phyloP scores from a whole-genome alignment of 2,888 invertebrate genomes.

The Phrixothrix hirtus region DNA sequence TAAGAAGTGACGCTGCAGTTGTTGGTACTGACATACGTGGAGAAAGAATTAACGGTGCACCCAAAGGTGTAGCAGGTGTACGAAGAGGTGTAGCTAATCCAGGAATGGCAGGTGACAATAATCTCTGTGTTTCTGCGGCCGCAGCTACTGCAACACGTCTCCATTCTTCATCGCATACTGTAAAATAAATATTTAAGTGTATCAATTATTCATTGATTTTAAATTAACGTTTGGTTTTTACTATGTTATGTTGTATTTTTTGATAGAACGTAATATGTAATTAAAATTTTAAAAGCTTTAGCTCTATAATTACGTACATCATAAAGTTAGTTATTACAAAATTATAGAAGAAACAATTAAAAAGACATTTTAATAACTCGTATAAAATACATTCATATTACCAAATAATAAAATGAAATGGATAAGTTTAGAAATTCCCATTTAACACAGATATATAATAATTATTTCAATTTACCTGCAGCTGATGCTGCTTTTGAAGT shows the following conservation, averaged over 20 bases:
- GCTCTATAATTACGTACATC: too few relatives aligned
- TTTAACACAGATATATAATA: background rate
- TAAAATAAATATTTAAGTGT: conserved; percentile 43
- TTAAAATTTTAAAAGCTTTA: too few relatives aligned
- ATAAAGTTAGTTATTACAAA: too few relatives aligned
- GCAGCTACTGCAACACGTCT: conserved; percentile 81
- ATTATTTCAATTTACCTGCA: conserved; percentile 65
- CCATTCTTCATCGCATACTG: conserved; percentile 83
- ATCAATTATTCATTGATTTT: too few relatives aligned
- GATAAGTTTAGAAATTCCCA: background rate
- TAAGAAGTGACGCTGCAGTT: conserved; percentile 68
- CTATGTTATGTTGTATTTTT: too few relatives aligned
- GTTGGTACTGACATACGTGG: conserved; percentile 85
- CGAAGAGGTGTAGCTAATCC: conserved; percentile 68
- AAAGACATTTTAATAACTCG: too few relatives aligned
- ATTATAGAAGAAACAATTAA: too few relatives aligned
- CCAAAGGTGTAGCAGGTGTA: conserved; percentile 74
- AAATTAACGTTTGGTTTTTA: too few relatives aligned
- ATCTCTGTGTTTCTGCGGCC: conserved; percentile 77
- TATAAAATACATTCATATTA: background rate
- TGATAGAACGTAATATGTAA: too few relatives aligned
- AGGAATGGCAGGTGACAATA: conserved; percentile 66
- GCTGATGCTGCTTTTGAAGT: conserved; percentile 84
- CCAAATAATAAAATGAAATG: background rate
- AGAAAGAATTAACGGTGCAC: conserved; percentile 91